Evolutionary conservation across 2,797 vertebrate species (phyloP).

Genomic region (Cuculus canorus): DNA sequence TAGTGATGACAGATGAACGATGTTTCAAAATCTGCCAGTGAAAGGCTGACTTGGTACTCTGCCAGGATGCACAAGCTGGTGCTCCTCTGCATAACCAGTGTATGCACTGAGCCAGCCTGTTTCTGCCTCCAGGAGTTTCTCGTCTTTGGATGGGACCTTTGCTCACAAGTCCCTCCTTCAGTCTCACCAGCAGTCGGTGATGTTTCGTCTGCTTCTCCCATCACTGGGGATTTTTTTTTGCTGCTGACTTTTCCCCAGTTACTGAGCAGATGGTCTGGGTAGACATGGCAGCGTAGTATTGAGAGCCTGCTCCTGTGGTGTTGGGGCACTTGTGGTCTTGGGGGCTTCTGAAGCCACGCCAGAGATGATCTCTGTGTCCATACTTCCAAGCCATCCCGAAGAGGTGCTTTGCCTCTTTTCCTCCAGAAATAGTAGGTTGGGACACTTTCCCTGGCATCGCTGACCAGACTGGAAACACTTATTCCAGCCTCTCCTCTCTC

Average conservation of each 20-base stretch:
- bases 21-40: neutral
- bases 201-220: neutral
- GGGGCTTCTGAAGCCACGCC: neutral
- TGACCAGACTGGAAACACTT: neutral
- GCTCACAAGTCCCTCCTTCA: neutral
- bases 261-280: neutral
- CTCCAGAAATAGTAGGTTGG: neutral
- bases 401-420: neutral
- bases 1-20: neutral
- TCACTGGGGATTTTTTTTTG: rapidly evolving
- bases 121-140: neutral
- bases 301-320: neutral
- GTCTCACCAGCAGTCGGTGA: rapidly evolving
- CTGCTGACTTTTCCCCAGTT: neutral
- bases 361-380: neutral
- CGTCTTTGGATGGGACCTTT: neutral
- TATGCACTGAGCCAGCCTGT: rapidly evolving
- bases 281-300: rapidly evolving
- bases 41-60: neutral
- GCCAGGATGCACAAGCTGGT: neutral
- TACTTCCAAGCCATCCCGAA: neutral
- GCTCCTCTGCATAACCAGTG: rapidly evolving
- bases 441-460: neutral
- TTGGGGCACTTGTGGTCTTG: neutral
- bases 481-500: neutral